phyloP scores from a whole-genome alignment of 2,113 vertebrate genomes.

The Asarcornis scutulata region DNA sequence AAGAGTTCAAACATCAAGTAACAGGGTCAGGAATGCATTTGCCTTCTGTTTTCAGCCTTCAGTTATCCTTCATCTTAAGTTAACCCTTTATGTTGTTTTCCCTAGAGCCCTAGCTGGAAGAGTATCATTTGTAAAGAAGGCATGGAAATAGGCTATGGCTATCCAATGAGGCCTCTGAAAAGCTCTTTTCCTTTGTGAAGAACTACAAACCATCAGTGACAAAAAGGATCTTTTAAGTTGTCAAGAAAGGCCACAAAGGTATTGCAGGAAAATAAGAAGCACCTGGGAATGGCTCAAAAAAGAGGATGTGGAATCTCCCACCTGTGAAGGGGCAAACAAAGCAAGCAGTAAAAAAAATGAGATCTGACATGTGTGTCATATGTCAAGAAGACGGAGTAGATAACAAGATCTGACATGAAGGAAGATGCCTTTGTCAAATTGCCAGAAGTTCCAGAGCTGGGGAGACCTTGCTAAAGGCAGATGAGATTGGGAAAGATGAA shows the following conservation, averaged over 20 bases:
- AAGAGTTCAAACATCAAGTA: not conserved
- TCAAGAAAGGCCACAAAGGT: not conserved
- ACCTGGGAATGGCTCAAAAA: not conserved
- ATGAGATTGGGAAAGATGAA: constrained; percentile 21
- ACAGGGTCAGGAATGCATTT: not conserved
- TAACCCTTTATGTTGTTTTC: not conserved
- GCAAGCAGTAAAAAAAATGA: constrained; percentile 31
- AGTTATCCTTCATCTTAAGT: not conserved
- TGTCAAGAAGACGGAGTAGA: constrained; percentile 32
- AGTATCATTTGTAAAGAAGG: not conserved
- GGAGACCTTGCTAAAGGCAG: constrained; percentile 57
- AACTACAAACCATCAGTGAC: not conserved
- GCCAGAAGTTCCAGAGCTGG: constrained; percentile 39
- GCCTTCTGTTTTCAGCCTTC: not conserved
- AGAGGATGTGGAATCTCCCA: not conserved
- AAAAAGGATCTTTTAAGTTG: not conserved
- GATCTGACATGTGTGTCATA: constrained; percentile 20
- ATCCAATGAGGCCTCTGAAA: not conserved
- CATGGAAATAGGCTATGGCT: not conserved
- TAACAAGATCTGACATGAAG: constrained; percentile 52
- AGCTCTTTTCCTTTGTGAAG: not conserved
- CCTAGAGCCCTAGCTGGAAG: not conserved
- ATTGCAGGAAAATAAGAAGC: not conserved
- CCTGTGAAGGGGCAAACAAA: constrained; percentile 46
- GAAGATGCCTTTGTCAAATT: constrained; percentile 37